phyloP scores from a whole-genome alignment of 2,113 vertebrate species.

The Siniperca chuatsi region DNA sequence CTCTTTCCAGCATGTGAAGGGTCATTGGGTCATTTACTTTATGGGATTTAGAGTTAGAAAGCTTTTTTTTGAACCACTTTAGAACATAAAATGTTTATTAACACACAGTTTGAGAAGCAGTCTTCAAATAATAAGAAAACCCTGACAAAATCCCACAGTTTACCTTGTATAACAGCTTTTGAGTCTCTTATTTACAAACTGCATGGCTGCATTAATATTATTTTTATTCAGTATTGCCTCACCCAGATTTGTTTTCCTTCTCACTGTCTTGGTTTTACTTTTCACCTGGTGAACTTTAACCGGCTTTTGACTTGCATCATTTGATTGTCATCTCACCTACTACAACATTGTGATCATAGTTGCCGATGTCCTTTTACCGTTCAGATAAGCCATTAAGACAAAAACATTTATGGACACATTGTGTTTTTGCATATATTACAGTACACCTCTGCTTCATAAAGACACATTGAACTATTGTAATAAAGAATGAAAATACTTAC shows the following conservation, averaged over 20 bases:
- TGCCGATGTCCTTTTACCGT: neutral
- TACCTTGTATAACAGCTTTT: neutral
- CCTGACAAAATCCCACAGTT: neutral
- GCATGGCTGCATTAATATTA: neutral
- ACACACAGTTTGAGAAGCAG: neutral
- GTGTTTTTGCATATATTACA: neutral
- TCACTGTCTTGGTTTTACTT: conserved; percentile 2
- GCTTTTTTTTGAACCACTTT: too few species aligned
- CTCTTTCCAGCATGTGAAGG: neutral
- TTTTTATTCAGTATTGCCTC: neutral
- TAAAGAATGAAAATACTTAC: neutral
- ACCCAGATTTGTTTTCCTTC: neutral
- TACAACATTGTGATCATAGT: conserved; percentile 23
- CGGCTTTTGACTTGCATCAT: conserved; percentile 11
- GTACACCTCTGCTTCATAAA: neutral
- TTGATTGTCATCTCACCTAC: conserved; percentile 14
- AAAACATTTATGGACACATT: neutral
- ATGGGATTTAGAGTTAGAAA: neutral
- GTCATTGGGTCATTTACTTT: neutral
- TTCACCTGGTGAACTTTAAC: conserved; percentile 60
- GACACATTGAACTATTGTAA: neutral
- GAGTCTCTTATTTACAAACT: neutral
- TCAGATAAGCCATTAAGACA: conserved; percentile 4
- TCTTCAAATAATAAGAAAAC: neutral
- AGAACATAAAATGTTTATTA: neutral